These are phyloP conservation scores for Kryphioiulus occultus DNA, from an alignment of 2,888 invertebrate species.

Conservation along the genomic window DNA sequence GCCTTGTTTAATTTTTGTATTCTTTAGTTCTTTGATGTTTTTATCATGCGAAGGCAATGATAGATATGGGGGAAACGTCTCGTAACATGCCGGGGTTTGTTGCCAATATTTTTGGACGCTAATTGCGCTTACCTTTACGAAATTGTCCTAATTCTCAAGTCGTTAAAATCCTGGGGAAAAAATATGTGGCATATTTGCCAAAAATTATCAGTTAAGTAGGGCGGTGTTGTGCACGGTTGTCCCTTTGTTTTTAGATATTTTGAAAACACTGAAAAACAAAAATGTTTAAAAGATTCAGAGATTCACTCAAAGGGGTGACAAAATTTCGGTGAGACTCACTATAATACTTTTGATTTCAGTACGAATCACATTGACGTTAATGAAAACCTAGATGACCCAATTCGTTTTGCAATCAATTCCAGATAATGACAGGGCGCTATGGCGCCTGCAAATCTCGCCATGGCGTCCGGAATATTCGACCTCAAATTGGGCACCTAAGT, in stretches of 20 bases:
- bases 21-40: background rate
- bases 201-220: background rate
- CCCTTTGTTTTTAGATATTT: background rate
- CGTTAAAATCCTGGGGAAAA: background rate
- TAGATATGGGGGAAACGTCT: background rate
- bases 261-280: background rate
- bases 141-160: slow-evolving; percentile 18
- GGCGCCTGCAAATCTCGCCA: background rate
- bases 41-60: background rate
- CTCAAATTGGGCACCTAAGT: background rate
- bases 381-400: background rate
- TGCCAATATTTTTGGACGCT: background rate
- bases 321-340: background rate
- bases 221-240: background rate
- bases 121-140: background rate
- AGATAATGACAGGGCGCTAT: background rate
- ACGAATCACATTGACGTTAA: background rate
- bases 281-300: background rate
- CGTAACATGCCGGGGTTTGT: background rate
- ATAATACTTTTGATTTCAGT: background rate
- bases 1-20: background rate
- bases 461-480: no score
- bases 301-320: background rate
- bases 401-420: background rate
- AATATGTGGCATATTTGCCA: background rate